Conservation (phyloP, 1,140 invertebrate species). For the Diabrotica virgifera region DNA sequence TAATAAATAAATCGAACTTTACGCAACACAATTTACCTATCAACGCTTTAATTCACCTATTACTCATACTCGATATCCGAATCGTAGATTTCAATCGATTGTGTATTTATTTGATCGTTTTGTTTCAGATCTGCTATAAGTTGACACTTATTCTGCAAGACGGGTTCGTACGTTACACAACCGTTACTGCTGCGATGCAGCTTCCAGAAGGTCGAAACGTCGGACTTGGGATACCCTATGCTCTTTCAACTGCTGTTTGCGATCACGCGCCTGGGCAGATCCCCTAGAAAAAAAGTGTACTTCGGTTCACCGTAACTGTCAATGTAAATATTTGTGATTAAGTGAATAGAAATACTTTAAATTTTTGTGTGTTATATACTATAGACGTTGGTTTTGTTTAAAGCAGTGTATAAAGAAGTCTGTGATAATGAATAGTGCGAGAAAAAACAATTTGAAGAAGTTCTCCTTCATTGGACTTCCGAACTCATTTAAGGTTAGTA, state of each 20-base stretch:
- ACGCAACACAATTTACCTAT: too few species aligned
- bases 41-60: not conserved
- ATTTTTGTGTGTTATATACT: too few species aligned
- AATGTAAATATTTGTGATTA: not conserved
- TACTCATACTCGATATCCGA: not conserved
- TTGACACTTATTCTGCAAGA: conserved; percentile 18
- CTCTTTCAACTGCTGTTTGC: conserved; percentile 45
- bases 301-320: conserved; percentile 18
- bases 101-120: not conserved
- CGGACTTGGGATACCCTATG: conserved; percentile 45
- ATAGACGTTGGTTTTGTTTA: not conserved
- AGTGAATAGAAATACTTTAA: not conserved
- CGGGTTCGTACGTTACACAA: conserved; percentile 19
- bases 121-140: conserved; percentile 8
- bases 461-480: conserved; percentile 43
- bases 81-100: not conserved
- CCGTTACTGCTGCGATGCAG: conserved; percentile 11
- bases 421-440: conserved; percentile 35
- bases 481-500: not conserved
- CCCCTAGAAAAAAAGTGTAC: conserved; percentile 45
- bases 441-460: conserved; percentile 43
- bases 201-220: conserved; percentile 38
- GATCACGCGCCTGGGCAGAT: conserved; percentile 45
- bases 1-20: too few species aligned
- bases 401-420: not conserved